phyloP scores from a whole-genome alignment of 2,888 invertebrate species.

The Phlogophora meticulosa region DNA sequence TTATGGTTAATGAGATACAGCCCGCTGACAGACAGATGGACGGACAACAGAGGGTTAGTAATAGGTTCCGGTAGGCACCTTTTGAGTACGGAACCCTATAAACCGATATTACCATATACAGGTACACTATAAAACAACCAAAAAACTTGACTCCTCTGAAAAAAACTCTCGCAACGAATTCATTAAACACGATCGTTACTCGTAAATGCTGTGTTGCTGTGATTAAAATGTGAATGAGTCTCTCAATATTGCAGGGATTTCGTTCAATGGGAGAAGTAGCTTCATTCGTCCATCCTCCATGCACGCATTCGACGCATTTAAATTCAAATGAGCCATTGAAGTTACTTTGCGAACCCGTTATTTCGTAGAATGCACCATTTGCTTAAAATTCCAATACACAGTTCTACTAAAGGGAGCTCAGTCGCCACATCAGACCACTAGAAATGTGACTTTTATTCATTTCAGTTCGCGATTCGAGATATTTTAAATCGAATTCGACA shows the following conservation, averaged over 20 bases:
- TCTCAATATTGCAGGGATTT: slow-evolving; percentile 46
- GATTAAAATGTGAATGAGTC: slow-evolving; percentile 54
- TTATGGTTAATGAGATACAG: no score
- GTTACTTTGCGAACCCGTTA: slow-evolving; percentile 73
- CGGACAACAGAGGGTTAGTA: no score
- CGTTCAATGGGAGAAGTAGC: slow-evolving; percentile 29
- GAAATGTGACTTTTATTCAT: slow-evolving; percentile 80
- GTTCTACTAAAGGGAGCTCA: slow-evolving; percentile 70
- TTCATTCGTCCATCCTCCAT: slow-evolving; percentile 45
- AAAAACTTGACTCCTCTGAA: slow-evolving; percentile 14
- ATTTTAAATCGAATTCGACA: slow-evolving; percentile 76
- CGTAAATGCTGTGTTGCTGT: slow-evolving; percentile 39
- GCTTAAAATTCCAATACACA: slow-evolving; percentile 81
- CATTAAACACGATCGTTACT: slow-evolving; percentile 35
- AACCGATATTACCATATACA: no score
- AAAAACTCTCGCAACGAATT: slow-evolving; percentile 30
- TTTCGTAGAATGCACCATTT: slow-evolving; percentile 78
- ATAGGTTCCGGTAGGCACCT: no score
- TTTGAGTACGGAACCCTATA: no score
- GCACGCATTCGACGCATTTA: slow-evolving; percentile 72
- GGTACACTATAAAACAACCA: background rate
- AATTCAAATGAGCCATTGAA: slow-evolving; percentile 79
- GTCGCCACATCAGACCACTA: slow-evolving; percentile 66
- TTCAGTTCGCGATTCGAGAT: slow-evolving; percentile 68
- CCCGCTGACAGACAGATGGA: no score